Evolutionary conservation across 1,140 invertebrate species (phyloP), one percentile per base, ranked within the genome.

Genomic region (Listronotus oregonensis): DNA sequence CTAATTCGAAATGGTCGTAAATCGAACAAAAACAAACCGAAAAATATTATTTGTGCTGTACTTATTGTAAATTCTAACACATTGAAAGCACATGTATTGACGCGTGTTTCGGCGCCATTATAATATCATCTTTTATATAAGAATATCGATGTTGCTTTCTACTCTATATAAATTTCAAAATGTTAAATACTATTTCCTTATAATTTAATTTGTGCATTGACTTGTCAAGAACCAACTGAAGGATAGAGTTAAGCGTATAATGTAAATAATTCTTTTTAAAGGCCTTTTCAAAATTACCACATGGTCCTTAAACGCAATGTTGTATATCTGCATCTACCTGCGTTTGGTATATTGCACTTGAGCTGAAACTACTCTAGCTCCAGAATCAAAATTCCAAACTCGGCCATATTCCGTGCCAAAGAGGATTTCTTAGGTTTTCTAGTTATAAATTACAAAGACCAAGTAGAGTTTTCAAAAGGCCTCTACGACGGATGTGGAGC

Each of bases 31-130:
- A 14, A 17, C 10, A 46, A 46, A 18, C 8, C 7, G 11, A 10
- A 52, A 18, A 31, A 32, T 12, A 14, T 21, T 64, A 64, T 64
- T 56, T 64, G 62, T 64, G 62, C 62, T 57, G 62, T 31, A 17
- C 21, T 54, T 61, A 69, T 54, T 64, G 61, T 70, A 64, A 67
- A 56, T 70, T 73, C 76, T 79, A 79, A 69, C 69, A 79, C 77
- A 79, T 70, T 76, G 77, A 79, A 79, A 79, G 77, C 77, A 79
- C 77, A 76, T 69, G 72, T 73, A 66, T 66, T 72, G 68, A 71
- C 72, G 58, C 68, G 58, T 63, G 37, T 55, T 63, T 37, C 21
- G 37, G 56, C 65, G 65, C 62, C 56, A 62, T 61, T 70, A 68
- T 75, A 70, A 51, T 61, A 51, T 61, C 49, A 51, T 55, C 72